Percentiles rank a stretch among this genome's conserved stretches.
Evolutionary conservation across 2,888 invertebrate species (phyloP).

Genomic region (Polia nebulosa): DNA sequence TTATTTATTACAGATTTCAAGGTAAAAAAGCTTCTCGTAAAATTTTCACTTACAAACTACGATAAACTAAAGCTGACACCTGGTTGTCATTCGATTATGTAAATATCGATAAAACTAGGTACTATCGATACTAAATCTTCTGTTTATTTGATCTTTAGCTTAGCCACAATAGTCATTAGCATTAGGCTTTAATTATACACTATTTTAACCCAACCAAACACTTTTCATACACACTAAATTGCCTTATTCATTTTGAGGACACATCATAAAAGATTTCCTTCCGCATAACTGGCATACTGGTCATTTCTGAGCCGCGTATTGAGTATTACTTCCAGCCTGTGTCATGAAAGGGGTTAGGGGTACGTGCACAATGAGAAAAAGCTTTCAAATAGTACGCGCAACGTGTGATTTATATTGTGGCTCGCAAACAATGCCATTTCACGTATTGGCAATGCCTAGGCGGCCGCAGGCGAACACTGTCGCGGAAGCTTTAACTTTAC

Average conservation of each 20-base stretch:
- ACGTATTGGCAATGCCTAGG: constrained; percentile 74
- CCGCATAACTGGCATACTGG: constrained; percentile 47
- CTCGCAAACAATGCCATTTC: constrained; percentile 85
- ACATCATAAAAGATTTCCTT: constrained; percentile 59
- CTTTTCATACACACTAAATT: constrained; percentile 61
- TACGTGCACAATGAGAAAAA: constrained; percentile 73
- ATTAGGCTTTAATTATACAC: constrained; percentile 59
- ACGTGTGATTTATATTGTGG: constrained; percentile 88
- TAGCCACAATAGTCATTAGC: constrained; percentile 51
- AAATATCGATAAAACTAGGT: constrained; percentile 47
- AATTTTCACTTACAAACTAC: constrained; percentile 42
- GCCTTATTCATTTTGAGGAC: constrained; percentile 57
- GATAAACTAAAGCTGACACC: constrained; percentile 46
- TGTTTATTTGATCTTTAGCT: constrained; percentile 35
- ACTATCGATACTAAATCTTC: constrained; percentile 47
- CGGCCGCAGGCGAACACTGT: constrained; percentile 75
- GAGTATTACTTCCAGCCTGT: constrained; percentile 61
- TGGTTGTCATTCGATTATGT: constrained; percentile 50
- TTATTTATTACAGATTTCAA: constrained; percentile 39
- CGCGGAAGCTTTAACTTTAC: constrained; percentile 86
- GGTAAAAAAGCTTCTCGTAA: constrained; percentile 42
- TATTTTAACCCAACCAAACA: constrained; percentile 52
- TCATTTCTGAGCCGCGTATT: constrained; percentile 26
- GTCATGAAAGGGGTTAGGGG: constrained; percentile 73
- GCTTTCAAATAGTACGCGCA: constrained; percentile 73